Conservation (phyloP, 2,113 vertebrate genomes). For the Origma solitaria region DNA sequence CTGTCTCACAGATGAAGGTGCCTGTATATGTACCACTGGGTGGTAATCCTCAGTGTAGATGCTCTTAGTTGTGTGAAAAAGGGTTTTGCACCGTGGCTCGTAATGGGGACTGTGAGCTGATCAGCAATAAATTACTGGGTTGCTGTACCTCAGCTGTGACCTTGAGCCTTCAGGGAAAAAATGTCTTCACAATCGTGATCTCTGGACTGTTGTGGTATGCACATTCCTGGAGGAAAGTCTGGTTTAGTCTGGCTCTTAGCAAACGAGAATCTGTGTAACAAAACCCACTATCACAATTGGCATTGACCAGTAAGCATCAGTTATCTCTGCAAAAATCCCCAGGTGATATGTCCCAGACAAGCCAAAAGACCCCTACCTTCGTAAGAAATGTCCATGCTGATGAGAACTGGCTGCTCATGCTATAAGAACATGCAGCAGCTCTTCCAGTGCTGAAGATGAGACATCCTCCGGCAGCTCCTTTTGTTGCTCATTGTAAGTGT, state of each 20-base stretch:
- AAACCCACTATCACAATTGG: background rate
- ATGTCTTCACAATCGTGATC: background rate
- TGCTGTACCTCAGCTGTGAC: background rate
- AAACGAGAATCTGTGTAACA: background rate
- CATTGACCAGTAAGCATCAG: background rate
- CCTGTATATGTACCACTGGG: background rate
- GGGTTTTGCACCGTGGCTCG: background rate
- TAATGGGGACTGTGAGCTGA: background rate
- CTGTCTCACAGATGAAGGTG: background rate
- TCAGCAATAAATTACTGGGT: background rate
- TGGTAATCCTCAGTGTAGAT: background rate
- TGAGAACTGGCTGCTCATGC: background rate
- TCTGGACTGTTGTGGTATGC: background rate
- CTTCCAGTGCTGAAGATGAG: background rate
- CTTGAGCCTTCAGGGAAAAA: background rate
- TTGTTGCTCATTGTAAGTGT: background rate
- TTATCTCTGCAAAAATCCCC: background rate
- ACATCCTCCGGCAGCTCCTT: background rate
- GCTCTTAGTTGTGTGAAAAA: background rate
- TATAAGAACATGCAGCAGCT: background rate
- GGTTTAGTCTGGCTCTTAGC: background rate
- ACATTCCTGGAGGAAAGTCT: background rate
- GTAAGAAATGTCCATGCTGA: background rate
- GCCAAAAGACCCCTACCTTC: background rate
- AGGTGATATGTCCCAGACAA: background rate